A percentile compares a stretch with the other conserved stretches of the same genome.
Evolutionary conservation across 2,113 vertebrate species (phyloP).

Genomic region (crab-eating macaque (Macaca fascicularis)): T2T-MFA8v1.1 NC_088380.1:36500001-36500500

Average conservation of each 20-base stretch:
- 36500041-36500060: background rate
- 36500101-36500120: background rate
- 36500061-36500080: conserved; percentile 10
- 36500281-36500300: conserved; percentile 21
- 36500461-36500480: background rate
- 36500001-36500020: background rate
- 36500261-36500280: background rate
- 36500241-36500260: background rate
- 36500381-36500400: background rate
- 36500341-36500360: conserved; percentile 35
- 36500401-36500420: background rate
- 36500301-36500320: conserved; percentile 16
- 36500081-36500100: background rate
- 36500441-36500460: background rate
- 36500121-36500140: background rate
- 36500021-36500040: background rate
- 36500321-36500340: background rate
- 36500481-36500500: background rate
- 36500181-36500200: background rate
- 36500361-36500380: background rate
- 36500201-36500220: background rate
- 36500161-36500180: background rate
- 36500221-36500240: conserved; percentile 23
- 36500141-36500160: background rate
- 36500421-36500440: conserved; percentile 11